Base-by-base conservation (phyloP, 2,888 invertebrate species). In the Drosophila pseudotalamancana region DNA sequence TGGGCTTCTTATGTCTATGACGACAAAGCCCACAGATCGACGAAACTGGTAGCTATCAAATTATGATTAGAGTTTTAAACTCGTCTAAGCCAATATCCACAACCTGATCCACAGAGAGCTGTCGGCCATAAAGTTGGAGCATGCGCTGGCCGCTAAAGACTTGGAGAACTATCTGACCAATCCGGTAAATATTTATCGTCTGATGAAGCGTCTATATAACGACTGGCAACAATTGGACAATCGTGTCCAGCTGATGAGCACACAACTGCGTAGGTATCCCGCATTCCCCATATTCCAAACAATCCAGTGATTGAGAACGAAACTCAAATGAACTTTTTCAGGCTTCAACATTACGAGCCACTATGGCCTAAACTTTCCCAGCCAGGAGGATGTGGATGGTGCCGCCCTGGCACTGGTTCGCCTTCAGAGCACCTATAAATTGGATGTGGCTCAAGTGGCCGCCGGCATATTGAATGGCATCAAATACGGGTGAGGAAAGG, bases 401-500 rank as follows among this genome's bases (percentile, higher is more conserved):
- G 98, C 98, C 8, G 99, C 98, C 4, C 95, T 96, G 60, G 99
- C 99, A 1, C 93, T 99, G 59, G 96, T 97, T 66, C 93, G 99
- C 55, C 93, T 99, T 5, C 99, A 99, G 91, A 96, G 97, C 87
- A 99, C 98, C 0, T 99, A 99, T 91, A 94, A 95, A 74, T 92
- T 99, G 56, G 95, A 98, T 69, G 96, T 98, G 1, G 93, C 94
- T 0, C 96, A 97, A 43, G 94, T 99, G 72, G 97, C 97, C 8
- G 92, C 94, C 54, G 99, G 99, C 6, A 94, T 95, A 84, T 92
- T 98, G 51, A 96, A 97, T 86, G 97, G 97, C 6, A 93, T 96
- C 11, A 94, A 95, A 88, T 97, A 96, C 89, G 96, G 95, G 94
- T 93, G 85, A 71, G 14, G 9, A 9, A 6, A 9, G 14, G 12